phyloP scores from a whole-genome alignment of 2,113 vertebrate genomes.

The Salvelinus sp. region DNA sequence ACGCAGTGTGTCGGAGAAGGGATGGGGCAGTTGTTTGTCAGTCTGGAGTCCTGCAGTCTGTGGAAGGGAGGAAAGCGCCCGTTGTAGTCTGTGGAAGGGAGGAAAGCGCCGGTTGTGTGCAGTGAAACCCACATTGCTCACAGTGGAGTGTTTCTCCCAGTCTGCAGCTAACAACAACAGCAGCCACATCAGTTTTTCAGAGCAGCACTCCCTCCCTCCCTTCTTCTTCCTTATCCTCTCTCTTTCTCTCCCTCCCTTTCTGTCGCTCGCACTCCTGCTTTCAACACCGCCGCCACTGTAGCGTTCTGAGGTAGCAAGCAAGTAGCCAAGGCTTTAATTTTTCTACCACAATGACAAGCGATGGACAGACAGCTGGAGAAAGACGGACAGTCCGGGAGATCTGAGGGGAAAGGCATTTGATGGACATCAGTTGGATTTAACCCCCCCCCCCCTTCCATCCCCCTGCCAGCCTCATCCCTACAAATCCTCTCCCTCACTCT shows the following conservation, averaged over 20 bases:
- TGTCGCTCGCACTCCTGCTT: conserved; percentile 12
- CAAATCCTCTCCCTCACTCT: conserved; percentile 30
- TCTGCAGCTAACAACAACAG: conserved; percentile 78
- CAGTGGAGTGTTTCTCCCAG: conserved; percentile 51
- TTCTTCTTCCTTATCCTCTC: neutral
- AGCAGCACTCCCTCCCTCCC: conserved; percentile 55
- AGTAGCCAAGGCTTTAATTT: conserved; percentile 7
- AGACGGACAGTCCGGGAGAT: conserved; percentile 10
- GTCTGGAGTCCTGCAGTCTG: too few relatives aligned
- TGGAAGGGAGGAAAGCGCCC: conserved; percentile 28
- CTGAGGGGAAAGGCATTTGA: conserved; percentile 36
- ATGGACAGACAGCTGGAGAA: conserved; percentile 26
- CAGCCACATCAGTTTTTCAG: conserved; percentile 77
- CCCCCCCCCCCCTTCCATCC: conserved; percentile 20
- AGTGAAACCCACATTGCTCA: conserved; percentile 68
- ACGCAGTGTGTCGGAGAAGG: conserved; percentile 13
- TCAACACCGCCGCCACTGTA: conserved; percentile 66
- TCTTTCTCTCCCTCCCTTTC: conserved; percentile 8
- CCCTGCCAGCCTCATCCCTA: conserved; percentile 10
- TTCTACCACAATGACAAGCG: conserved; percentile 39
- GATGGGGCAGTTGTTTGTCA: conserved; percentile 33
- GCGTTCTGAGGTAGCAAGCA: conserved; percentile 56
- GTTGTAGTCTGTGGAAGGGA: conserved; percentile 25
- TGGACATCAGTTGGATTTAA: conserved; percentile 66
- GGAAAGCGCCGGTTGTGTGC: conserved; percentile 54